Conservation (phyloP, 2,797 vertebrate species). For the Argentina silus region DNA sequence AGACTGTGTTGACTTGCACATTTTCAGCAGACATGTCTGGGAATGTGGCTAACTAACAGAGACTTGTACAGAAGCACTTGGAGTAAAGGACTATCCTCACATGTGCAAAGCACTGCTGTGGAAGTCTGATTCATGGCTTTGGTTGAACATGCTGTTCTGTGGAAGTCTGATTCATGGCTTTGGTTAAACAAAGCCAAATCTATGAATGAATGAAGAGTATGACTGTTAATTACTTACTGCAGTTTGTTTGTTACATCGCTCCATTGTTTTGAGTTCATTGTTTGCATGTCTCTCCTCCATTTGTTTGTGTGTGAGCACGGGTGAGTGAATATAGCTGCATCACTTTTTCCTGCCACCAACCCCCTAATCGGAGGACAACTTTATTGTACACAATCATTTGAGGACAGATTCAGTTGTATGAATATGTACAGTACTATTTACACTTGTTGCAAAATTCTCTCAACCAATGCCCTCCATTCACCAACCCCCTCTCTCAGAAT, state of each 20-base stretch:
- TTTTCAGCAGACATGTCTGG: constrained; percentile 3
- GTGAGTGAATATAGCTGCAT: not conserved
- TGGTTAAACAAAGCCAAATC: not conserved
- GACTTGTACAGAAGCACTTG: not conserved
- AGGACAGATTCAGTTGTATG: constrained; percentile 4
- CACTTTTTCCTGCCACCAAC: not conserved
- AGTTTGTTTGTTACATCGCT: not conserved
- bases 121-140: not conserved
- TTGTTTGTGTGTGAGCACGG: not conserved
- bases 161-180: not conserved
- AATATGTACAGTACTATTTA: not conserved
- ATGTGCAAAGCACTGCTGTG: not conserved
- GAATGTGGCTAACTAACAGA: constrained; percentile 9
- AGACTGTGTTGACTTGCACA: constrained; percentile 19
- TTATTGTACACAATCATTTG: constrained; percentile 5
- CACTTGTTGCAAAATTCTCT: not conserved
- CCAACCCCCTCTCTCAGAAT: not conserved
- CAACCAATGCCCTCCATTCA: not conserved
- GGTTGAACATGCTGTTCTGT: not conserved
- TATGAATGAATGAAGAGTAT: not conserved
- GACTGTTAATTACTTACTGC: not conserved
- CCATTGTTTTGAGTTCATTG: not conserved
- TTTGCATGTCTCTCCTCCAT: not conserved
- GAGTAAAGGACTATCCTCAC: constrained; percentile 3
- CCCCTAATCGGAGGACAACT: not conserved